Base-by-base conservation (phyloP, 2,888 invertebrate species). In the Deladenus siricidicola region DNA sequence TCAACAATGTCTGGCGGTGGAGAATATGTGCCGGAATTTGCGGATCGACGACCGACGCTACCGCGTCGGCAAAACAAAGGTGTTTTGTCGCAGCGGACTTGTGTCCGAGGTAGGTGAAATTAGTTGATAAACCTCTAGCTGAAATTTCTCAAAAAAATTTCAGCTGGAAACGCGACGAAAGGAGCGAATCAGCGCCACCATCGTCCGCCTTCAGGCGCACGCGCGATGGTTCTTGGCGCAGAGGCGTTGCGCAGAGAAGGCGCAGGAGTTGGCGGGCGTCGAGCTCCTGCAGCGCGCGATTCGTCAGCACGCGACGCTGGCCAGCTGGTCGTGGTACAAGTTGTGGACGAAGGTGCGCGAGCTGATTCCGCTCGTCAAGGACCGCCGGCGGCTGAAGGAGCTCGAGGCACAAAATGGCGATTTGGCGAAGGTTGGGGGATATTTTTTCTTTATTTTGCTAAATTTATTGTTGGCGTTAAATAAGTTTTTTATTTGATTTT, bases 61-160 rank as follows among this genome's bases (percentile, higher is more conserved):
- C 51, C 70, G 72, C 44, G 57, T 77, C n/a, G 77, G 77, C 48
- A 63, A 68, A 26, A 75, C 69, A 2, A 68, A 70, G 56, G 56
- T 77, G 4, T 74, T 78, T 60, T 73, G 71, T 50, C 74, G 72
- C 49, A 74, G 72, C 26, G 77, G 78, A 55, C 65, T 78, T 17
- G 59, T 78, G 42, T 70, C 76, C 8, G 72, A 75, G 60, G 70
- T 70, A 42, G n/a, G 63, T 21, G 4, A 10, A 2, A 23, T 4
- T n/a, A 29, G 47, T 14, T 26, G 28, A 3, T 24, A 17, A 4
- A 26, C 24, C 58, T 17, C 39, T 26, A 21, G 42, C 26, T 34
- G n/a, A 2, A 19, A 56, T 10, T 24, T 14, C 19, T 17, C 19
- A 1, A 50, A 23, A 29, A 19, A 43, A 44, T 45, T 64, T 47